Percentiles rank a stretch among this genome's conserved stretches.
Evolutionary conservation across 1,140 invertebrate genomes (phyloP).

Genomic region (Pissodes strobi): DNA sequence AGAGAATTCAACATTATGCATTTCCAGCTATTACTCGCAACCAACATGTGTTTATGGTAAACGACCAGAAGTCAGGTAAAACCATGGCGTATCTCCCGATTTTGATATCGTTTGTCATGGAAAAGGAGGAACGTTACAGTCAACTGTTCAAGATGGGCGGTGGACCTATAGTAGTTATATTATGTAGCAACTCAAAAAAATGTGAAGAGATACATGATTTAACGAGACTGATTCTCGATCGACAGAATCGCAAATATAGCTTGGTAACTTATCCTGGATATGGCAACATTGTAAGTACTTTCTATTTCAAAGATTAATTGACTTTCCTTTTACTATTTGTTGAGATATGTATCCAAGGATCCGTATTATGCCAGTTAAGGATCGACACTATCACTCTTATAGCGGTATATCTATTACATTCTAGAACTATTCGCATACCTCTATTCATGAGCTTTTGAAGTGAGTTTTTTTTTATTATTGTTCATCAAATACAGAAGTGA

Average conservation of each 20-base stretch:
- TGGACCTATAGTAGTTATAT: slow-evolving; percentile 45
- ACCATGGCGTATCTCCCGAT: slow-evolving; percentile 60
- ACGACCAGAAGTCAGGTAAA: slow-evolving; percentile 57
- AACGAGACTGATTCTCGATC: slow-evolving; percentile 27
- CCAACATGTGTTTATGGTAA: slow-evolving; percentile 57
- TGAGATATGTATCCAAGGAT: no score
- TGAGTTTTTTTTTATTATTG: no score
- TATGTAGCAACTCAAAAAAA: slow-evolving; percentile 38
- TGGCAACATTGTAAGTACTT: slow-evolving; percentile 38
- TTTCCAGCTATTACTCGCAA: slow-evolving; percentile 58
- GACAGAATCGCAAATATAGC: slow-evolving; percentile 25
- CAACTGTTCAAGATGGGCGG: slow-evolving; percentile 24
- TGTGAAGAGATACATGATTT: slow-evolving; percentile 45
- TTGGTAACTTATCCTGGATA: slow-evolving; percentile 39
- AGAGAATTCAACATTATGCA: slow-evolving; percentile 56
- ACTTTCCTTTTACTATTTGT: no score
- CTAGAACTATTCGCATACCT: no score
- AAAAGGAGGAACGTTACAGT: slow-evolving; percentile 44
- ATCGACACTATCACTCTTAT: no score
- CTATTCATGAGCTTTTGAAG: no score
- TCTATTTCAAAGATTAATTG: no score
- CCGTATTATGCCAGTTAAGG: no score
- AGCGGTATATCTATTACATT: no score
- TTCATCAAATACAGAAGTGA: no score
- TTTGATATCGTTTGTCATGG: slow-evolving; percentile 55